Evolutionary conservation across 2,797 vertebrate genomes (phyloP), one percentile per base, ranked within the genome.

Genomic region (Sebastolobus alascanus): DNA sequence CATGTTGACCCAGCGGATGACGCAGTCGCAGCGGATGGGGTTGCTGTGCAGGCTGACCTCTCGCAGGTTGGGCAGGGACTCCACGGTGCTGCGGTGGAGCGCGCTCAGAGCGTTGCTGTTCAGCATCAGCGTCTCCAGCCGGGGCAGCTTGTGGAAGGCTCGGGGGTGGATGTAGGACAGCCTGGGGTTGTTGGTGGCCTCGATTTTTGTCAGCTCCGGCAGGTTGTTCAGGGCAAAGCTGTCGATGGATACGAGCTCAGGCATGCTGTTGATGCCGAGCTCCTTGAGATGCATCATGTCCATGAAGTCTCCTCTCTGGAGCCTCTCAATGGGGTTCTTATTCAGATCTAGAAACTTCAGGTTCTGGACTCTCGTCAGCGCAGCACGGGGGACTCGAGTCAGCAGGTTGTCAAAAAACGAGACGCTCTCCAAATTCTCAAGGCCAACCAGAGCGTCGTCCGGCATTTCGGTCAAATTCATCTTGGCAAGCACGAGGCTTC

Each of bases 321-420:
- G 97, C 92, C 97, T 95, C 52, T 96, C 95, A 80, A 99, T 97
- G 13, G 98, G 97, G 87, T 99, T 99, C 89, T 98, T 99, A 87
- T 99, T 99, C 87, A 99, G 92, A 93, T 99, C 98, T 90, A 99
- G 91, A 93, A 99, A 99, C 90, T 98, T 99, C 33, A 99, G 97
- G 78, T 96, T 97, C 70, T 91, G 93, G 56, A 94, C 95, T 91
- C 95, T 96, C 22, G 93, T 96, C 87, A 99, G 95, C 61, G 97
- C 96, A 0, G 89, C 90, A 90, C 94, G 12, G 77, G 87, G 90
- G 89, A 96, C 88, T 78, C 88, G 85, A 79, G 66, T 82, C 35
- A 99, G 96, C 86, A 96, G 94, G 81, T 99, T 99, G 91, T 99
- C 97, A 27, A 98, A 99, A 92, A 99, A 97, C 2, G 98, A 99